Conservation (phyloP, 2,888 invertebrate genomes). For the Sphecodes monilicornis region DNA sequence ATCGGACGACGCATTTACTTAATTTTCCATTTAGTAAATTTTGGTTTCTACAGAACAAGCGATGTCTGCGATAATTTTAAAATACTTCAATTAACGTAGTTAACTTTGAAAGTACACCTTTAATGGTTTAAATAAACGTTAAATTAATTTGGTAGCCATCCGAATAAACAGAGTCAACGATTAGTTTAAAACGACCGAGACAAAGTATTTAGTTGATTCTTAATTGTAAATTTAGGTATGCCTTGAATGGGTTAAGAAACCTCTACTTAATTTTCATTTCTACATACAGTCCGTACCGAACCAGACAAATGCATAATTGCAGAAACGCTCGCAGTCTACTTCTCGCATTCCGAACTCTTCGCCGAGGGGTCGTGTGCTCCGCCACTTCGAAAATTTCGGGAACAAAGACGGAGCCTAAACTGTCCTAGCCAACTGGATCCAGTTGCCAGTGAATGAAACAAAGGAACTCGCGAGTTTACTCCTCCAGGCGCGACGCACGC, state of each 20-base stretch:
- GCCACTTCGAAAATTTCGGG: conserved; percentile 16
- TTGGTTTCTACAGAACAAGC: too few relatives aligned
- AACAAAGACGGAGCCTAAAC: not conserved
- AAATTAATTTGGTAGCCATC: too few relatives aligned
- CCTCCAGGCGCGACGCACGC: conserved; percentile 24
- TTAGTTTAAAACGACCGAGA: not conserved
- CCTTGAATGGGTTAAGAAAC: not conserved
- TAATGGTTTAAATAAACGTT: not conserved
- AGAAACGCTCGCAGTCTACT: not conserved
- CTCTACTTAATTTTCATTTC: not conserved
- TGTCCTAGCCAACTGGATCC: not conserved
- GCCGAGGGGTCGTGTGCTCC: not conserved
- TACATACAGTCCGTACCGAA: not conserved
- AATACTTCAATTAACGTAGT: not conserved
- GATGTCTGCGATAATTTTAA: too few relatives aligned
- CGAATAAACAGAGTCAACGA: too few relatives aligned
- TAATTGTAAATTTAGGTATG: not conserved
- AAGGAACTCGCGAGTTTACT: conserved; percentile 36
- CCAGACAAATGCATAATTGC: not conserved
- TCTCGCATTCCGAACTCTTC: not conserved
- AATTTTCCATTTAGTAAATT: too few relatives aligned
- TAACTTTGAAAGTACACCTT: not conserved
- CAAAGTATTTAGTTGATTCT: not conserved
- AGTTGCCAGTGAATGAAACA: conserved; percentile 14
- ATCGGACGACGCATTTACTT: too few relatives aligned